These are phyloP conservation scores for Sprattus sprattus DNA, from an alignment of 2,113 vertebrate genomes.

Conservation along the genomic window DNA sequence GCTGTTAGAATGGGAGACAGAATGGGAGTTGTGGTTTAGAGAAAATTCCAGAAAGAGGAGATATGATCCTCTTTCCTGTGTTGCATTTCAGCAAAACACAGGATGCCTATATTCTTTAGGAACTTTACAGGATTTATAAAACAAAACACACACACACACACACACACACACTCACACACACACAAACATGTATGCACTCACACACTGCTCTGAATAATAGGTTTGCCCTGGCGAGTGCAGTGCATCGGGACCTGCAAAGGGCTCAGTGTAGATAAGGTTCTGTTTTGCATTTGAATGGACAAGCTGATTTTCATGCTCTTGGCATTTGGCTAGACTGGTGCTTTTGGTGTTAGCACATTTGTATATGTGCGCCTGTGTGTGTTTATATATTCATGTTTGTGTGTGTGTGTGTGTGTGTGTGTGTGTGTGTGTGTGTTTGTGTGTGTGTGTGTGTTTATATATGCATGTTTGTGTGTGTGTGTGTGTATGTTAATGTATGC, in stretches of 20 bases:
- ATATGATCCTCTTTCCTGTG: neutral
- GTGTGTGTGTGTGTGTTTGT: slow-evolving; percentile 32
- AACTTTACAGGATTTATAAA: neutral
- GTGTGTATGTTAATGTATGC: slow-evolving; percentile 20
- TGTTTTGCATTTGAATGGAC: slow-evolving; percentile 73
- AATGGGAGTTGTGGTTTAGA: neutral
- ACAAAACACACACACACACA: neutral
- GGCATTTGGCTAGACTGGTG: slow-evolving; percentile 65
- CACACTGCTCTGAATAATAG: slow-evolving; percentile 55
- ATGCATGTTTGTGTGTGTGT: slow-evolving; percentile 3
- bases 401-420: slow-evolving; percentile 47
- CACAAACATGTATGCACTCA: slow-evolving; percentile 15
- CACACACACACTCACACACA: slow-evolving; percentile 28
- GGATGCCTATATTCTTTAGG: neutral
- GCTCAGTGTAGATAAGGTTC: slow-evolving; percentile 69
- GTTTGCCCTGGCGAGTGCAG: slow-evolving; percentile 68
- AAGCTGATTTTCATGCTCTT: slow-evolving; percentile 63
- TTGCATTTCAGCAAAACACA: neutral
- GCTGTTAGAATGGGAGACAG: neutral
- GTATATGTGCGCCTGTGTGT: slow-evolving; percentile 38
- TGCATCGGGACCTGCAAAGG: slow-evolving; percentile 59
- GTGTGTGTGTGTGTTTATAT: slow-evolving; percentile 13
- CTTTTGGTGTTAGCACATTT: slow-evolving; percentile 32
- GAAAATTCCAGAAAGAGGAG: neutral
- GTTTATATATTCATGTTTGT: slow-evolving; percentile 59